Evolutionary conservation across 2,113 vertebrate species (phyloP).

Genomic region (Trogon surrucura): DNA sequence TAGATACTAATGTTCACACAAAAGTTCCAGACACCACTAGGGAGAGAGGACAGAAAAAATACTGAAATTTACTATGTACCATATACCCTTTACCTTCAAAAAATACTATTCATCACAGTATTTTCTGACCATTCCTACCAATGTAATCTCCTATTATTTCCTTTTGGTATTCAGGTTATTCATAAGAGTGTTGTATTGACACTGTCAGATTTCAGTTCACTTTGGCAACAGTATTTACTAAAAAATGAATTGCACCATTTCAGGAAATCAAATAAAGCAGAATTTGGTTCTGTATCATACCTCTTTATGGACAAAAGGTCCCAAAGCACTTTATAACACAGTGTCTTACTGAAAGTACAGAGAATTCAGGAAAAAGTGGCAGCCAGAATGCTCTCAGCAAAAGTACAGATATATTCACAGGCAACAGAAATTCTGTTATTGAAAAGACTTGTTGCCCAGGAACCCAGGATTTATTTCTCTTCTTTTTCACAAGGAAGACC

Average conservation of each 20-base stretch:
- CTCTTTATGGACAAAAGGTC: not conserved
- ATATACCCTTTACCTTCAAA: not conserved
- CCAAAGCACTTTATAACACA: not conserved
- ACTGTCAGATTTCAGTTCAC: not conserved
- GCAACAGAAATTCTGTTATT: not conserved
- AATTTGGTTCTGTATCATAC: not conserved
- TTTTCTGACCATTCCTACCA: not conserved
- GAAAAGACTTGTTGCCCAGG: not conserved
- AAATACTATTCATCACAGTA: not conserved
- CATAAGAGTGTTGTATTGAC: not conserved
- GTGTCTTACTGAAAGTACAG: not conserved
- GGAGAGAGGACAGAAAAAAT: not conserved
- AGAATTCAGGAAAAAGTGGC: not conserved
- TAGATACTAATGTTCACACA: not conserved
- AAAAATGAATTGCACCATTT: not conserved
- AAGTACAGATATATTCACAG: not conserved
- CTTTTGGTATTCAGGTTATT: not conserved
- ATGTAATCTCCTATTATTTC: not conserved
- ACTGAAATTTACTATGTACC: not conserved
- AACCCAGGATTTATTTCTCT: not conserved
- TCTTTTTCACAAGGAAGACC: not conserved
- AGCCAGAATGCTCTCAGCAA: not conserved
- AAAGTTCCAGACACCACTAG: not conserved
- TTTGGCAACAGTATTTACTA: not conserved
- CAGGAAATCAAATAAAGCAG: not conserved